Conservation (phyloP, 1,140 invertebrate genomes). For the Vanessa atalanta region DNA sequence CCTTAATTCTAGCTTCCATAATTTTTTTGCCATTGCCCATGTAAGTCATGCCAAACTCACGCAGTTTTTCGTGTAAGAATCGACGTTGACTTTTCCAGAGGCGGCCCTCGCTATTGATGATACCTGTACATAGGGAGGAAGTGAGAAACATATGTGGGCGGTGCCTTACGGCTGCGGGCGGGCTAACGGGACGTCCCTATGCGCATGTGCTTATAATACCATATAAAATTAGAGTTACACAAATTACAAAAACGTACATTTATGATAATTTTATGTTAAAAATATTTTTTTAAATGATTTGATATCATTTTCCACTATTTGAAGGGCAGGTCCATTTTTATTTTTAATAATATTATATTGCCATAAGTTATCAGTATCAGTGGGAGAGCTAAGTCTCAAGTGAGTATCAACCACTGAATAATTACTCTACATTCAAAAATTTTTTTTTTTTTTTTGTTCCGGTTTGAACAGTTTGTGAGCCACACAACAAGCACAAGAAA, state of each 20-base stretch:
- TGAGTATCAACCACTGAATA: too few species aligned
- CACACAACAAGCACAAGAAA: too few species aligned
- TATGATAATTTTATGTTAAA: too few species aligned
- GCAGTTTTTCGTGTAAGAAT: constrained; percentile 93
- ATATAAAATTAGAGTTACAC: neutral
- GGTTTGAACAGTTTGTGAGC: too few species aligned
- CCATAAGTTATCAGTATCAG: too few species aligned
- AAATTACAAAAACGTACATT: neutral
- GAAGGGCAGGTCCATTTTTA: too few species aligned
- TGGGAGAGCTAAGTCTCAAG: too few species aligned
- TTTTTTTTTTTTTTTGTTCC: too few species aligned
- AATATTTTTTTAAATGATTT: too few species aligned
- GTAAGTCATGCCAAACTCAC: constrained; percentile 94
- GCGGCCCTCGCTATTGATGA: constrained; percentile 94
- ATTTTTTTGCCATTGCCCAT: constrained; percentile 88
- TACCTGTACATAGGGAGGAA: constrained; percentile 84
- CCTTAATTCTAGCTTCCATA: constrained; percentile 94
- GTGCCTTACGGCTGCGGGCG: constrained; percentile 45
- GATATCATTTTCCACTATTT: too few species aligned
- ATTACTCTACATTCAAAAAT: too few species aligned
- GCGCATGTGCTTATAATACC: constrained; percentile 3
- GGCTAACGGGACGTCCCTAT: neutral
- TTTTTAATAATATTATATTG: too few species aligned
- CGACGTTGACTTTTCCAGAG: constrained; percentile 95
- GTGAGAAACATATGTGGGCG: constrained; percentile 57